phyloP scores from a whole-genome alignment of 2,888 invertebrate genomes.

The Archips crataeganus region DNA sequence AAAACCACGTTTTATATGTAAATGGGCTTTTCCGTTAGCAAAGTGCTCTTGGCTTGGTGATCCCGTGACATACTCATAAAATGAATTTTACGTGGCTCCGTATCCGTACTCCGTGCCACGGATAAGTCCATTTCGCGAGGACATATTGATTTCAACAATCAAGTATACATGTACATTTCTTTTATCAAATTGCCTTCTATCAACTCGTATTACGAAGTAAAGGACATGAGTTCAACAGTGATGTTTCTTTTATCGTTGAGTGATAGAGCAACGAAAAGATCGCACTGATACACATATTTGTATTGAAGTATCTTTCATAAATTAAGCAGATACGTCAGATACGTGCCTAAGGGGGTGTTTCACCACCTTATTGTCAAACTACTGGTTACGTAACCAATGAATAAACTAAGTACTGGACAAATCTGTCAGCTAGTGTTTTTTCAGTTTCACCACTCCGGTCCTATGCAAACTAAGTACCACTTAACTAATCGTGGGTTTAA shows the following conservation, averaged over 20 bases:
- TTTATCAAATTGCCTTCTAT: neutral
- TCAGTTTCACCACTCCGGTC: no score
- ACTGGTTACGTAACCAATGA: no score
- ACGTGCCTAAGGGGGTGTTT: no score
- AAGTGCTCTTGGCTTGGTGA: conserved; percentile 70
- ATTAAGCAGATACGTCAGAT: neutral
- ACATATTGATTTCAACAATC: conserved; percentile 29
- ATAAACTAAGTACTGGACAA: no score
- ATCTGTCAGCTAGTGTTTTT: no score
- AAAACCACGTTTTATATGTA: conserved; percentile 63
- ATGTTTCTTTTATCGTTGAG: no score
- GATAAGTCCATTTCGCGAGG: conserved; percentile 38
- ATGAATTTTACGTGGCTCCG: conserved; percentile 64
- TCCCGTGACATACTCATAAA: conserved; percentile 65
- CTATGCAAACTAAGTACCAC: no score
- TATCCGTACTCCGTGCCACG: conserved; percentile 45
- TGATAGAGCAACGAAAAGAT: neutral
- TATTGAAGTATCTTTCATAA: neutral
- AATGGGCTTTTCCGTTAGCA: conserved; percentile 69
- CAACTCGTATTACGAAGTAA: neutral
- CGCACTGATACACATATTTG: neutral
- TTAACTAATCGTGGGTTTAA: no score
- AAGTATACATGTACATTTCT: conserved; percentile 12
- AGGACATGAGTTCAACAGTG: no score
- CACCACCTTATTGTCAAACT: no score